Conservation (phyloP, 2,113 vertebrate species). For the Cettia cetti region DNA sequence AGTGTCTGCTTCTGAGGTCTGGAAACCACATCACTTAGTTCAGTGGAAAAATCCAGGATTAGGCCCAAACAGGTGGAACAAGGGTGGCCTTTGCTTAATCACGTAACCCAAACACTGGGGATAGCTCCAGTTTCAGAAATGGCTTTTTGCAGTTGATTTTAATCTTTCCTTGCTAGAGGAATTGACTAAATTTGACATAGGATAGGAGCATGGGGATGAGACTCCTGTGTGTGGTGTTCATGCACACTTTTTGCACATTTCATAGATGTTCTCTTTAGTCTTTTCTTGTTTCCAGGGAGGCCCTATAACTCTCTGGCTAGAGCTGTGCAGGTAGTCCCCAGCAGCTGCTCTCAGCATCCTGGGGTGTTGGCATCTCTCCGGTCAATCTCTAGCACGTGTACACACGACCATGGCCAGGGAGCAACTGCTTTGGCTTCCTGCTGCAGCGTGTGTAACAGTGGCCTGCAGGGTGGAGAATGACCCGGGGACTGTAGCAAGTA, state of each 20-base stretch:
- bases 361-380: background rate
- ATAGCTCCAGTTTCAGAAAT: background rate
- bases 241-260: background rate
- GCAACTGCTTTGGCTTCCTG: background rate
- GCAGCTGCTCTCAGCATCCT: background rate
- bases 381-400: accelerated
- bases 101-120: background rate
- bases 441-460: background rate
- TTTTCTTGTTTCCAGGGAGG: background rate
- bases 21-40: background rate
- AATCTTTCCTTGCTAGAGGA: background rate
- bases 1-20: background rate
- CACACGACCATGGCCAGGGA: background rate
- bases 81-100: background rate
- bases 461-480: background rate
- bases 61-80: background rate
- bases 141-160: background rate
- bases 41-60: background rate
- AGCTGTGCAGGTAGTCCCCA: background rate
- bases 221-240: background rate
- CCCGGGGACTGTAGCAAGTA: background rate
- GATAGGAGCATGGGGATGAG: background rate
- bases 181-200: background rate
- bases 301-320: background rate
- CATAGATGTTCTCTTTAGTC: background rate